Percentiles rank a stretch among this genome's conserved stretches.
These are phyloP conservation scores for Nudaria mundana DNA, from an alignment of 2,888 invertebrate genomes.

Conservation along the genomic window DNA sequence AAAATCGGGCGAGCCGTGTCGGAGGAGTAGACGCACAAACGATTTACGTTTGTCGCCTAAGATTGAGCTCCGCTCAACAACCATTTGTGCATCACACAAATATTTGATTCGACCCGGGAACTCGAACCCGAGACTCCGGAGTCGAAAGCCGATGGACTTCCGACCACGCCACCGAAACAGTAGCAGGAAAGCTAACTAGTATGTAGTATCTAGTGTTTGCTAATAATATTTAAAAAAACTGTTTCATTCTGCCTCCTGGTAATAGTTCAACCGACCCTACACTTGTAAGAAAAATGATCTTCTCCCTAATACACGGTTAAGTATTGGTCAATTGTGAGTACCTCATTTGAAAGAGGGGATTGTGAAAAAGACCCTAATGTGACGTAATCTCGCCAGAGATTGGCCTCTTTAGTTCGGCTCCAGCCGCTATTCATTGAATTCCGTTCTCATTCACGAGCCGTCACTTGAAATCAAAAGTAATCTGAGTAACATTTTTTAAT, in stretches of 20 bases:
- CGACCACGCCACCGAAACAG: no score
- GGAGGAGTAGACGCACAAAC: no score
- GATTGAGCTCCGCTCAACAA: no score
- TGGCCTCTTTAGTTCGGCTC: constrained; percentile 47
- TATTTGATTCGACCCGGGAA: no score
- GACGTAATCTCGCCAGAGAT: constrained; percentile 53
- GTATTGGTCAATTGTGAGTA: constrained; percentile 29
- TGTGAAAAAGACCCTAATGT: constrained; percentile 41
- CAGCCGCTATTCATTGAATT: constrained; percentile 54
- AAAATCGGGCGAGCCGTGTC: no score
- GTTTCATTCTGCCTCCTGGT: neutral
- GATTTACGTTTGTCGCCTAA: no score
- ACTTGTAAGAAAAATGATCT: constrained; percentile 16
- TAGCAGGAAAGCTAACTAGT: no score
- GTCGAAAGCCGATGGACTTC: no score
- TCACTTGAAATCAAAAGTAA: constrained; percentile 47
- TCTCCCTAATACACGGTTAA: constrained; percentile 29
- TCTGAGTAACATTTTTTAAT: constrained; percentile 43
- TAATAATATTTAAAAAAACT: neutral
- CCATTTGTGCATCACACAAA: no score
- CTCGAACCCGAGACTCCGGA: no score
- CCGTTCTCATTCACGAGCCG: constrained; percentile 48
- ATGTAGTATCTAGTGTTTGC: no score
- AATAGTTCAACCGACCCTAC: constrained; percentile 6
- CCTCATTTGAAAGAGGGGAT: constrained; percentile 27